These are phyloP conservation scores for Anastrepha obliqua DNA, from an alignment of 1,140 invertebrate genomes.

Conservation along the genomic window DNA sequence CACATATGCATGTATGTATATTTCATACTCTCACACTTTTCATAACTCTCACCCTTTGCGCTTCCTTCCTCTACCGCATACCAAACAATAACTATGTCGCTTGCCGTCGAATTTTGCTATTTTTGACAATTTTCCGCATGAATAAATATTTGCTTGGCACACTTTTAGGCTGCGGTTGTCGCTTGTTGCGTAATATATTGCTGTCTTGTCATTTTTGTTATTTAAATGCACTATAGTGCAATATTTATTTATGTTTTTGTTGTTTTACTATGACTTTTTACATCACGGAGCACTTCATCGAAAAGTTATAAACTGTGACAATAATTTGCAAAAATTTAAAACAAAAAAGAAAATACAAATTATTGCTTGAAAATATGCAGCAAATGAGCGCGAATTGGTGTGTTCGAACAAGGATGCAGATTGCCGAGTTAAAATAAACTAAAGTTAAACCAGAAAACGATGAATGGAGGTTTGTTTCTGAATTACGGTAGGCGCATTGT, in stretches of 20 bases:
- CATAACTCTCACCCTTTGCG: no score
- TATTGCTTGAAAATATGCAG: no score
- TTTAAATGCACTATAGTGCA: not conserved
- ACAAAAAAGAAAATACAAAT: no score
- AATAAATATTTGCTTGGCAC: conserved; percentile 25
- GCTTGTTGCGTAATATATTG: not conserved
- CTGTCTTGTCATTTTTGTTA: not conserved
- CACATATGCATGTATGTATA: not conserved
- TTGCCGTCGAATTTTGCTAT: not conserved
- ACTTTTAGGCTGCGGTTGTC: not conserved
- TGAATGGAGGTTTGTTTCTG: no score
- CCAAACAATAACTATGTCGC: not conserved
- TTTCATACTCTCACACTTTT: not conserved
- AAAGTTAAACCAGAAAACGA: no score
- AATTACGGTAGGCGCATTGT: no score
- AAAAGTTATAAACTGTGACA: not conserved
- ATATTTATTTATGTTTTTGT: no score
- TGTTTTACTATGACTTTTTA: not conserved
- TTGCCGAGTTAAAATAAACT: no score
- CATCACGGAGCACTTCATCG: not conserved
- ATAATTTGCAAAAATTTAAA: no score
- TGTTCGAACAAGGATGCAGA: no score
- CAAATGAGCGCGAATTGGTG: no score
- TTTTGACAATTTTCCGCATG: conserved; percentile 13
- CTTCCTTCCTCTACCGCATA: not conserved